Conservation (phyloP, 2,888 invertebrate species). For the Sipha maydis region DNA sequence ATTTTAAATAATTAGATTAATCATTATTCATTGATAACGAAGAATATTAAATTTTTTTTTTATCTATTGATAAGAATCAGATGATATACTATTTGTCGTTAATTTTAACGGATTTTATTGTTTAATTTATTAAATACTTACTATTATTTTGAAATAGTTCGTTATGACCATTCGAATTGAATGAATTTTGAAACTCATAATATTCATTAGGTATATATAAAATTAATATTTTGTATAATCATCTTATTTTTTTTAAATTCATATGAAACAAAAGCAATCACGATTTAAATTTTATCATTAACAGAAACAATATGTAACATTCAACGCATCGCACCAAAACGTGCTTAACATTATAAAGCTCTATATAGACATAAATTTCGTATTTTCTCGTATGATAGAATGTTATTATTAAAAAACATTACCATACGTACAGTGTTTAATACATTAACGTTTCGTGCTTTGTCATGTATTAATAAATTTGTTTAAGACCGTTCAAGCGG, state of each 20-base stretch:
- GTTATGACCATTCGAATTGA: too few relatives aligned
- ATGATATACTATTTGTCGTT: background rate
- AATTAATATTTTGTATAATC: background rate
- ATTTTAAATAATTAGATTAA: background rate
- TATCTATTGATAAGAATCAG: too few relatives aligned
- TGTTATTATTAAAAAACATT: background rate
- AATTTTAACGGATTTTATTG: background rate
- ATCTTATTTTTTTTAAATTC: background rate
- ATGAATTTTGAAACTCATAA: background rate
- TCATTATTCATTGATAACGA: too few relatives aligned
- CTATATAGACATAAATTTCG: background rate
- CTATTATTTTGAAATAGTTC: too few relatives aligned
- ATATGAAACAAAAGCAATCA: background rate
- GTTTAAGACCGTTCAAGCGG: background rate
- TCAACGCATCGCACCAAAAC: background rate
- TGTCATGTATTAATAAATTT: background rate
- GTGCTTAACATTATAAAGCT: constrained; percentile 13
- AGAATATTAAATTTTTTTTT: too few relatives aligned
- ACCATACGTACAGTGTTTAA: background rate
- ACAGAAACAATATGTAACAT: background rate
- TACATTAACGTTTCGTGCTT: background rate
- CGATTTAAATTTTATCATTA: background rate
- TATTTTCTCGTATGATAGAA: background rate
- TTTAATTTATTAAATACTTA: background rate
- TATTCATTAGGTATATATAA: background rate